Base-by-base conservation (phyloP, 2,797 vertebrate genomes). In the Philypnodon macrostomus region DNA sequence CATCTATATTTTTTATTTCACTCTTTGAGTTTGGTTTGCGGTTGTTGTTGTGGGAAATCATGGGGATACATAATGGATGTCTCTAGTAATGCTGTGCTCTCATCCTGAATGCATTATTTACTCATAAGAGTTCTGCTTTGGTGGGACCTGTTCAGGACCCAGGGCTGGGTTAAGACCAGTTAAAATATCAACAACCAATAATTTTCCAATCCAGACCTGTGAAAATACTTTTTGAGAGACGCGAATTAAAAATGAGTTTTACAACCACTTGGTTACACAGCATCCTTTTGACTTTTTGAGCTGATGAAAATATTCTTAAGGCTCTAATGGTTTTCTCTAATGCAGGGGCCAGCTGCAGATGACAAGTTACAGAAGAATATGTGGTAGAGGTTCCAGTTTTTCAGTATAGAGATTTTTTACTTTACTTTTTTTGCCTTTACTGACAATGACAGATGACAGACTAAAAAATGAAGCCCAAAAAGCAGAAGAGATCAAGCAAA, bases 161-260 rank as follows among this genome's bases (percentile, higher is more conserved):
- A 49, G 16, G 55, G 38, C 11, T 31, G 47, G 27, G 44, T 35
- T 12, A 49, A 47, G 55, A 36, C 18, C 49, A 47, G 34, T 56
- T 47, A 12, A 33, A 33, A 17, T 14, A 65, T 18, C 14, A 23
- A 36, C 42, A 36, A 36, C 56, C 62, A 21, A 50, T 81, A 69
- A 83, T 62, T 82, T 75, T n/a, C n/a, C n/a, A n/a, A 79, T 85
- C 42, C 38, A 35, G 35, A 47, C 45, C 45, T 34, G 42, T 27
- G 14, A 63, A 54, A 32, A 46, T 48, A 53, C 40, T 47, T 63
- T 75, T 73, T 49, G 26, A 51, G 39, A 53, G 26, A 67, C 52
- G 55, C 6, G 17, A 44, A 29, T 44, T 40, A 21, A 16, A 45
- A 46, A 15, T 58, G 19, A 49, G n/a, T n/a, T n/a, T n/a, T n/a